These are phyloP conservation scores for Boleophthalmus pectinirostris DNA, from an alignment of 2,113 vertebrate genomes.

Conservation along the genomic window DNA sequence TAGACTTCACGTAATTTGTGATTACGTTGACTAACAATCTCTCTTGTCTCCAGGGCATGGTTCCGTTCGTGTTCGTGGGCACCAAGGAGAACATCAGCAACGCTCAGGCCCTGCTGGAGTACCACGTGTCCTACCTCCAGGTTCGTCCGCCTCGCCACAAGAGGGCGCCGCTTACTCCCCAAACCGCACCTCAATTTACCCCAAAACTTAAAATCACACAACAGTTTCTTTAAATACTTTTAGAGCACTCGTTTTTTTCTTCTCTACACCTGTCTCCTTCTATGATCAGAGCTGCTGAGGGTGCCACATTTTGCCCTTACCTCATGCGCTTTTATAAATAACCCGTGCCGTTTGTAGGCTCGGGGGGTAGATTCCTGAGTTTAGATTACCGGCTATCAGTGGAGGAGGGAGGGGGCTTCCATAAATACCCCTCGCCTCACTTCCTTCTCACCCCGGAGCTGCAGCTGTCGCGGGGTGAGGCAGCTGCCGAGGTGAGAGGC, in stretches of 20 bases:
- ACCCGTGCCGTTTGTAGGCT: conserved; percentile 39
- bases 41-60: conserved; percentile 80
- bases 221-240: conserved; percentile 14
- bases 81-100: conserved; percentile 94
- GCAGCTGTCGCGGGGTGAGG: conserved; percentile 73
- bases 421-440: conserved; percentile 65
- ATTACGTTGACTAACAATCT: neutral
- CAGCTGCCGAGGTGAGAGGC: conserved; percentile 71
- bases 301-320: conserved; percentile 69
- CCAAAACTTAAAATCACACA: too few relatives aligned
- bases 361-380: conserved; percentile 56
- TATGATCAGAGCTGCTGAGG: conserved; percentile 71
- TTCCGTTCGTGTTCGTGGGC: conserved; percentile 92
- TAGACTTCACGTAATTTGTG: neutral
- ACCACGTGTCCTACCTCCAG: conserved; percentile 92
- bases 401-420: conserved; percentile 57
- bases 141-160: conserved; percentile 63
- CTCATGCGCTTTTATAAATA: conserved; percentile 76
- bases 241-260: neutral
- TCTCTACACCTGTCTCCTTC: conserved; percentile 41
- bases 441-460: conserved; percentile 23
- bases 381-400: conserved; percentile 76
- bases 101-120: conserved; percentile 89
- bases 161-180: conserved; percentile 15
- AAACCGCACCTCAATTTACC: neutral